phyloP scores from a whole-genome alignment of 2,113 vertebrate species.

The Climacteris rufus region DNA sequence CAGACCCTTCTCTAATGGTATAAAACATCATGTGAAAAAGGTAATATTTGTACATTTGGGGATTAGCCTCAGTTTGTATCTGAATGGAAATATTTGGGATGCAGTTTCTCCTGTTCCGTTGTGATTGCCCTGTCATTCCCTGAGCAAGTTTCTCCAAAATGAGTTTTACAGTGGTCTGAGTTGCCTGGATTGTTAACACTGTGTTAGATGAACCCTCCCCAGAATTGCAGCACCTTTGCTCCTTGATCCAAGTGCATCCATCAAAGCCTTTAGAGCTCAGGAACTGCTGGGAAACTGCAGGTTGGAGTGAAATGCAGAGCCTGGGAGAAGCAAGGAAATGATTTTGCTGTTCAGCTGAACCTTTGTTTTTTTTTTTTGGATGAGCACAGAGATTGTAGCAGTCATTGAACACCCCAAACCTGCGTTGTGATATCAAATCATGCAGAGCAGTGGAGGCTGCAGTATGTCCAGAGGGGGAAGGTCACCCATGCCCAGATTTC shows the following conservation, averaged over 20 bases:
- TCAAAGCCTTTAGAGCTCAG: neutral
- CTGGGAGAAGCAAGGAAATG: neutral
- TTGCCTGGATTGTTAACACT: neutral
- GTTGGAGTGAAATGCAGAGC: neutral
- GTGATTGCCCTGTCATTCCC: neutral
- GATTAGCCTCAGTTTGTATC: neutral
- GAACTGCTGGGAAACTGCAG: neutral
- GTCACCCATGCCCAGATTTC: neutral
- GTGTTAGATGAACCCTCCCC: neutral
- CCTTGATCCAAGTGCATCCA: neutral
- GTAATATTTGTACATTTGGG: neutral
- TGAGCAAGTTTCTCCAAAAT: neutral
- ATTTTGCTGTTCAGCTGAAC: neutral
- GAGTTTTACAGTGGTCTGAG: neutral
- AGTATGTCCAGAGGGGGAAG: neutral
- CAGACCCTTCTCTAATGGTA: neutral
- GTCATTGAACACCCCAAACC: neutral
- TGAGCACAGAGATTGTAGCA: neutral
- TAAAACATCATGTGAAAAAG: neutral
- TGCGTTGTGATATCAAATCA: neutral
- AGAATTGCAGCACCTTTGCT: neutral
- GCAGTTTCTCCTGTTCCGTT: neutral
- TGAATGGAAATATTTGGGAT: accelerated
- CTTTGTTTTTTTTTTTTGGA: too few relatives aligned
- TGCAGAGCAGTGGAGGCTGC: neutral